A percentile compares a stretch with the other conserved stretches of the same genome.
These are phyloP conservation scores for Corythoichthys intestinalis DNA, from an alignment of 2,113 vertebrate genomes.

Conservation along the genomic window DNA sequence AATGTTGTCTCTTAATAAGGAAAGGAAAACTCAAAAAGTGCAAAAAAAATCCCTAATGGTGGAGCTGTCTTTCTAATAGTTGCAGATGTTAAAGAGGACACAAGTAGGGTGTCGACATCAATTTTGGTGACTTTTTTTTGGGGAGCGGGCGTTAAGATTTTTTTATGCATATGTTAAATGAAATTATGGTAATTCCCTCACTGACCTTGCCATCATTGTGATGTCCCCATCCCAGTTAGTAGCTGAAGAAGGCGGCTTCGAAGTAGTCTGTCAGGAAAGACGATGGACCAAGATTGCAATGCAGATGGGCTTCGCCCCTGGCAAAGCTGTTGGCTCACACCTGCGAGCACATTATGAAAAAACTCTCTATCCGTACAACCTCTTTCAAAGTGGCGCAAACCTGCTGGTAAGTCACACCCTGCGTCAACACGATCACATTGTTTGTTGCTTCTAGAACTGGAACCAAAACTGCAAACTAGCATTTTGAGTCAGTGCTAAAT, in stretches of 20 bases:
- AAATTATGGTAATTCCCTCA: neutral
- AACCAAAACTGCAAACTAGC: neutral
- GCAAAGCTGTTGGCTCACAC: slow-evolving; percentile 93
- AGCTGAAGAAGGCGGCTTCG: slow-evolving; percentile 94
- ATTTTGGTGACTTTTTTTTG: too few species aligned
- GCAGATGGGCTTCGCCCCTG: slow-evolving; percentile 90
- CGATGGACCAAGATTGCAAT: slow-evolving; percentile 95
- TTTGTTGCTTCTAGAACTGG: neutral
- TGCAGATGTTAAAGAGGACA: too few species aligned
- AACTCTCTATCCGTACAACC: slow-evolving; percentile 91
- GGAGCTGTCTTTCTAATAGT: too few species aligned
- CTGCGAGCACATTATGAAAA: slow-evolving; percentile 93
- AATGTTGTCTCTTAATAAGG: too few species aligned
- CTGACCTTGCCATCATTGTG: neutral
- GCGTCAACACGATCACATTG: neutral
- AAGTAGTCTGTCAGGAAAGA: slow-evolving; percentile 87
- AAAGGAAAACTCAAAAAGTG: too few species aligned
- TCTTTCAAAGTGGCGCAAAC: slow-evolving; percentile 90
- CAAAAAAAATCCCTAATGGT: too few species aligned
- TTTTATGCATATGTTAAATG: neutral
- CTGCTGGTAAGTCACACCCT: slow-evolving; percentile 79
- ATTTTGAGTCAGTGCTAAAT: neutral
- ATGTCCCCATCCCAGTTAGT: slow-evolving; percentile 78
- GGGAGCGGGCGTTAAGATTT: too few species aligned
- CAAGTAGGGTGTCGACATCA: too few species aligned